Conservation (phyloP, 2,113 vertebrate species). For the Antechinus flavipes region DNA sequence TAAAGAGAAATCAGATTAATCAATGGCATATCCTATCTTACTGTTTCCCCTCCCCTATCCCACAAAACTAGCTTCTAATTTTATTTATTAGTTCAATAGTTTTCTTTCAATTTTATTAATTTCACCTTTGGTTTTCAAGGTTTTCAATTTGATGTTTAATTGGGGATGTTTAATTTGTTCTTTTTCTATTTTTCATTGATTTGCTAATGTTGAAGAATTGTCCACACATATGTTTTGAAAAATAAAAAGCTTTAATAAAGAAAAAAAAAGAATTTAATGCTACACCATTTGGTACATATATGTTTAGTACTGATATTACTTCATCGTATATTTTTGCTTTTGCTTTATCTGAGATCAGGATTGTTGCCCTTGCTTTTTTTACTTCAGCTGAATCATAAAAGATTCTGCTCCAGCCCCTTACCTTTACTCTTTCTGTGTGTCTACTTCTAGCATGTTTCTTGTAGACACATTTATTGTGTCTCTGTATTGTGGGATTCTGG, state of each 20-base stretch:
- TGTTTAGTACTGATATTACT: background rate
- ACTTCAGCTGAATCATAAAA: background rate
- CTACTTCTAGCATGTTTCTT: background rate
- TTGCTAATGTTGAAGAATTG: background rate
- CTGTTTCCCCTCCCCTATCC: too few relatives aligned
- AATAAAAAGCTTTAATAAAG: too few relatives aligned
- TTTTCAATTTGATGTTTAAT: background rate
- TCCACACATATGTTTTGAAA: too few relatives aligned
- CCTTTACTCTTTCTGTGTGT: background rate
- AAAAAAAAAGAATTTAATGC: background rate
- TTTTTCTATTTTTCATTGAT: background rate
- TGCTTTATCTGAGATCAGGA: background rate
- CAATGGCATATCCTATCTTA: background rate
- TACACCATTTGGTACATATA: background rate
- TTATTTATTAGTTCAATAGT: background rate
- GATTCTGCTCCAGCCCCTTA: background rate
- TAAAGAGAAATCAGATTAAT: background rate
- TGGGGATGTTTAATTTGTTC: background rate
- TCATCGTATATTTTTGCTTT: background rate
- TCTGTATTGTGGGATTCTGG: too few relatives aligned
- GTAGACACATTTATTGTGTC: too few relatives aligned
- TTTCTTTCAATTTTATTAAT: background rate
- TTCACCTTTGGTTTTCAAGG: background rate
- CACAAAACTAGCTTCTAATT: background rate
- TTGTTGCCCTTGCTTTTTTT: background rate